These are phyloP conservation scores for Cantharis lateralis DNA, from an alignment of 2,888 invertebrate species.

Conservation along the genomic window DNA sequence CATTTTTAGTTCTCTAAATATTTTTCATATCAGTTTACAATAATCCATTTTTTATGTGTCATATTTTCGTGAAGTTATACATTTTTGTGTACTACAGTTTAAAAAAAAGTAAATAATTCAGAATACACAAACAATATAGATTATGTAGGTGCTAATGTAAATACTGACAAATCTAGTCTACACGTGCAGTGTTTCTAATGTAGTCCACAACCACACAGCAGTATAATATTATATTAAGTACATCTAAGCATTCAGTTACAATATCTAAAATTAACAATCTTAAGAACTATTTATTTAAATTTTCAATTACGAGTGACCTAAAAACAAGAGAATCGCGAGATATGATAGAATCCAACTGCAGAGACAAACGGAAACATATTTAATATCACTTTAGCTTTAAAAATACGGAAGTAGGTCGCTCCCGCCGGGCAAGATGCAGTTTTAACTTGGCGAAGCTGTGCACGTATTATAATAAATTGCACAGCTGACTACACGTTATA, in stretches of 20 bases:
- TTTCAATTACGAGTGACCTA: slow-evolving; percentile 3
- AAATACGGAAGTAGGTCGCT: slow-evolving; percentile 51
- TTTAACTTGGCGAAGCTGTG: slow-evolving; percentile 38
- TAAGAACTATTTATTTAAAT: slow-evolving; percentile 2
- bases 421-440: slow-evolving; percentile 37
- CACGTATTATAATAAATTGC: slow-evolving; percentile 26
- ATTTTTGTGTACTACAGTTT: neutral
- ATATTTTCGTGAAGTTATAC: neutral
- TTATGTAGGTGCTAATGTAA: neutral
- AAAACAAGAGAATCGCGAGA: neutral
- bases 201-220: neutral
- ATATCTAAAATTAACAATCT: slow-evolving; percentile 1
- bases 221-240: neutral
- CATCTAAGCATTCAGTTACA: neutral
- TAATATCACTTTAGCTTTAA: slow-evolving; percentile 42
- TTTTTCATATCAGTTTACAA: neutral
- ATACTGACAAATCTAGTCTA: slow-evolving; percentile 1
- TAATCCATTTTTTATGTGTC: neutral
- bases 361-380: slow-evolving; percentile 42
- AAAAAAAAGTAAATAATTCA: neutral
- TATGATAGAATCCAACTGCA: slow-evolving; percentile 11
- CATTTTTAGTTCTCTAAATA: neutral
- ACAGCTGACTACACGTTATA: slow-evolving; percentile 41
- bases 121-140: neutral
- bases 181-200: neutral